Conservation (phyloP, 2,888 invertebrate species). For the Meghimatium bilineatum region DNA sequence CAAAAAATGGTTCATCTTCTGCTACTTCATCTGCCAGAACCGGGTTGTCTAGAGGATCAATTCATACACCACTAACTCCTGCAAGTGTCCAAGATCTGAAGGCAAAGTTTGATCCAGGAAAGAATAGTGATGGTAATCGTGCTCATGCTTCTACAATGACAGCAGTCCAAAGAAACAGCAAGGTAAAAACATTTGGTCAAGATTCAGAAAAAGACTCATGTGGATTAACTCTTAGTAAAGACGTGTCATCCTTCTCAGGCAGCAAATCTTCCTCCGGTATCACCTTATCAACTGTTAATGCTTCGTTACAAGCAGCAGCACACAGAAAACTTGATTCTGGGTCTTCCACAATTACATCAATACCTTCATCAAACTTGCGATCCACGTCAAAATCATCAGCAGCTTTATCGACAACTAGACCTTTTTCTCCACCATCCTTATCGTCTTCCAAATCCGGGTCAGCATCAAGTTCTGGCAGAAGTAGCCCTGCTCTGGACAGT, state of each 20-base stretch:
- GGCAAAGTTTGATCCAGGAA: conserved; percentile 57
- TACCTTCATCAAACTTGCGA: conserved; percentile 10
- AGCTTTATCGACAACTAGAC: conserved; percentile 34
- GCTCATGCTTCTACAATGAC: not conserved
- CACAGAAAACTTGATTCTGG: conserved; percentile 29
- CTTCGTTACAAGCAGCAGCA: conserved; percentile 40
- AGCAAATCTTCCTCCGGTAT: conserved; percentile 8
- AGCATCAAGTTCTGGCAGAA: conserved; percentile 37
- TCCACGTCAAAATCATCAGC: conserved; percentile 10
- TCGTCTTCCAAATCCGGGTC: conserved; percentile 40
- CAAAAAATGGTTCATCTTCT: conserved; percentile 15
- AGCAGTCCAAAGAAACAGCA: not conserved
- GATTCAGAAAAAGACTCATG: not conserved
- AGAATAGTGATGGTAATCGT: conserved; percentile 28
- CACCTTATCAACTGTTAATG: conserved; percentile 32
- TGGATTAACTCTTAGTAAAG: not conserved
- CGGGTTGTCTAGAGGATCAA: conserved; percentile 40
- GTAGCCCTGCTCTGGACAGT: conserved; percentile 18
- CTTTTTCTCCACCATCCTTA: conserved; percentile 40
- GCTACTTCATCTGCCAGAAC: conserved; percentile 20
- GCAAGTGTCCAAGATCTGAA: conserved; percentile 61
- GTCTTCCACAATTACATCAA: conserved; percentile 3
- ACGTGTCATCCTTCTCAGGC: not conserved
- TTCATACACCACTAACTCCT: conserved; percentile 56
- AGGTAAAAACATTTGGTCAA: not conserved